A percentile compares a stretch with the other conserved stretches of the same genome.
These are phyloP conservation scores for Alloscopus bannaensis DNA, from an alignment of 2,888 invertebrate genomes.

Conservation along the genomic window DNA sequence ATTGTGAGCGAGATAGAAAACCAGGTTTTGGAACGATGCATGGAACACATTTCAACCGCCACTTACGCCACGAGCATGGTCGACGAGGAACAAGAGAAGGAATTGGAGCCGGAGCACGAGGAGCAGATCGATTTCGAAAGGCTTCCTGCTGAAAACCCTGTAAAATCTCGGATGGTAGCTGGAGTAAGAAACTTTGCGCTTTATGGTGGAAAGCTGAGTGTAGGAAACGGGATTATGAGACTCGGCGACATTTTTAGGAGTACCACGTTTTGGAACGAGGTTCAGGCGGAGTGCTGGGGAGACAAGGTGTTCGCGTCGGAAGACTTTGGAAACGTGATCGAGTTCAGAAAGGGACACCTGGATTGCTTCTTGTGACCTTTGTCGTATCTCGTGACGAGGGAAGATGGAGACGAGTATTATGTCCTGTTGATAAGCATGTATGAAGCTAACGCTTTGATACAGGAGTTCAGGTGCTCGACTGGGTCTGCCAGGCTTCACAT, in stretches of 20 bases:
- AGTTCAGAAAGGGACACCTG: conserved; percentile 26
- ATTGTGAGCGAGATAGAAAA: neutral
- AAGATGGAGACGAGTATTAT: neutral
- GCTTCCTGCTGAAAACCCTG: conserved; percentile 11
- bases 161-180: neutral
- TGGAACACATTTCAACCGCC: conserved; percentile 39
- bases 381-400: conserved; percentile 22
- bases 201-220: neutral
- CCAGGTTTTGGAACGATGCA: too few species aligned
- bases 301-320: conserved; percentile 35
- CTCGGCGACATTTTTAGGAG: conserved; percentile 23
- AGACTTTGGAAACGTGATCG: conserved; percentile 52
- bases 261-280: conserved; percentile 15
- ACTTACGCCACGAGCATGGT: neutral
- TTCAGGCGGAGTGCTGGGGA: conserved; percentile 32
- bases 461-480: conserved; percentile 12
- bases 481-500: conserved; percentile 22
- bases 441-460: conserved; percentile 48
- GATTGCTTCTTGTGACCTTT: conserved; percentile 39
- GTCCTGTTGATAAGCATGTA: conserved; percentile 34
- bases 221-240: neutral
- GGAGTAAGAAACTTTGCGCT: conserved; percentile 15
- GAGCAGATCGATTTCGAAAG: conserved; percentile 32
- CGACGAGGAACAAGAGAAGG: conserved; percentile 61
- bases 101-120: conserved; percentile 21